These are phyloP conservation scores for Halcyon chelicuti DNA, from an alignment of 2,797 vertebrate genomes.

Conservation along the genomic window DNA sequence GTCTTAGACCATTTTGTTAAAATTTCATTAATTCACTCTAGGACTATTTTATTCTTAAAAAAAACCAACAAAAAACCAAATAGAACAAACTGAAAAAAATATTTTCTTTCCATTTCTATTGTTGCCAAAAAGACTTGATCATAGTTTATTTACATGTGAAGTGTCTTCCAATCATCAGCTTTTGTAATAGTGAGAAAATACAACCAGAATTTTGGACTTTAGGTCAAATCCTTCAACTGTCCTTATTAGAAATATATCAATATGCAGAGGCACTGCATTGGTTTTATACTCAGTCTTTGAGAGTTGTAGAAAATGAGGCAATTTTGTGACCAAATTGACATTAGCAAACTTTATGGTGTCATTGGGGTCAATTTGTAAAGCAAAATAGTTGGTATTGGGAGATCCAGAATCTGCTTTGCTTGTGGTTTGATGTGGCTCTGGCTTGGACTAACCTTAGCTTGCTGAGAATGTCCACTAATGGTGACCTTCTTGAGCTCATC, in stretches of 20 bases:
- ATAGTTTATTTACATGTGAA: background rate
- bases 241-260: background rate
- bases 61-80: background rate
- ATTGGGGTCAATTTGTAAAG: background rate
- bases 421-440: background rate
- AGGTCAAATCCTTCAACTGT: background rate
- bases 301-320: background rate
- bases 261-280: background rate
- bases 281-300: background rate
- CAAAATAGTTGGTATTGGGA: background rate
- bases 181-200: background rate
- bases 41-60: background rate
- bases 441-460: background rate
- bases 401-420: background rate
- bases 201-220: background rate
- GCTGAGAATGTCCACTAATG: background rate
- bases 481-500: background rate
- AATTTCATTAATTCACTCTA: background rate
- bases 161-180: background rate
- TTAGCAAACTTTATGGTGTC: background rate
- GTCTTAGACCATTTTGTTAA: background rate
- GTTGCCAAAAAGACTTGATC: background rate
- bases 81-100: rapidly evolving
- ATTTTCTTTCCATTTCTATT: background rate
- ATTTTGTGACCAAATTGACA: background rate